phyloP scores from a whole-genome alignment of 2,113 vertebrate genomes.

The Connochaetes taurinus region DNA sequence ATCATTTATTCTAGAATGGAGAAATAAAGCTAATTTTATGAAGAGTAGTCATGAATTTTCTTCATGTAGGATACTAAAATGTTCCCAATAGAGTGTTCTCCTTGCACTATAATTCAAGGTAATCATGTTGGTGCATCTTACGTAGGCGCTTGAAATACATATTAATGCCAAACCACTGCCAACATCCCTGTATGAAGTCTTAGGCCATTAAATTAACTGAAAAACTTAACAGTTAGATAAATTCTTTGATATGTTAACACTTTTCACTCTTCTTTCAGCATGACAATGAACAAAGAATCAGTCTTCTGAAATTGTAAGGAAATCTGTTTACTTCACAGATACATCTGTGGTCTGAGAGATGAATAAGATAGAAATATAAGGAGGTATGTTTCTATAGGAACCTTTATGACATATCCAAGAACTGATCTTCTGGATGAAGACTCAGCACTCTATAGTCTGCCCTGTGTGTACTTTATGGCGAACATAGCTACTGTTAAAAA shows the following conservation, averaged over 20 bases:
- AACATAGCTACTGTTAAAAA: not conserved
- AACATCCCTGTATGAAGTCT: slow-evolving; percentile 48
- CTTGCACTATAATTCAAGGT: slow-evolving; percentile 71
- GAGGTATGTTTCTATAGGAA: not conserved
- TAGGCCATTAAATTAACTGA: slow-evolving; percentile 55
- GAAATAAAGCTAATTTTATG: slow-evolving; percentile 76
- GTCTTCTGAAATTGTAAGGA: not conserved
- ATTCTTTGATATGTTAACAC: slow-evolving; percentile 29
- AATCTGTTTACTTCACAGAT: not conserved
- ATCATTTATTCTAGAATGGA: slow-evolving; percentile 61
- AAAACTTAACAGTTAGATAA: slow-evolving; percentile 60
- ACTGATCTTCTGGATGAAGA: not conserved
- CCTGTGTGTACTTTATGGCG: not conserved
- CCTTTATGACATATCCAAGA: not conserved
- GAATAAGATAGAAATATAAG: not conserved
- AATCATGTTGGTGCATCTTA: slow-evolving; percentile 68
- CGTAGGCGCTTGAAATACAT: slow-evolving; percentile 54
- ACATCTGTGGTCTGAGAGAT: not conserved
- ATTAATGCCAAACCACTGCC: slow-evolving; percentile 48
- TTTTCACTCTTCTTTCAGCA: not conserved
- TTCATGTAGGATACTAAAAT: slow-evolving; percentile 51
- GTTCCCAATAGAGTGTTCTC: slow-evolving; percentile 53
- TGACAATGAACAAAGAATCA: not conserved
- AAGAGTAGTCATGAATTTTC: slow-evolving; percentile 66
- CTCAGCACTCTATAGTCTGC: not conserved